These are phyloP conservation scores for Anser brachyrhynchus DNA, from an alignment of 2,113 vertebrate species.

Conservation along the genomic window DNA sequence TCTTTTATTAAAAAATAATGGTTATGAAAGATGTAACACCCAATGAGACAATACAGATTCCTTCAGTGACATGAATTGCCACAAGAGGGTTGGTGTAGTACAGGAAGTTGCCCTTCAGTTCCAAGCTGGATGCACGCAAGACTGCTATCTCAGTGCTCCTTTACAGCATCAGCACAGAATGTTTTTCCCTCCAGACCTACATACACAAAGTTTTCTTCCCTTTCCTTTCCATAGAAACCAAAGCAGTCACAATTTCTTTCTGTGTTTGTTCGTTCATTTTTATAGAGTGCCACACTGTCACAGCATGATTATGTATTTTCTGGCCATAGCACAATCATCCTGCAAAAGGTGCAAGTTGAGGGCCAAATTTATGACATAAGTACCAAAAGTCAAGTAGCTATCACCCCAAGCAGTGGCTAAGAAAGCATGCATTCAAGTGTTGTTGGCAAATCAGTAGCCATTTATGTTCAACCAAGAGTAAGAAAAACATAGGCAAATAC, in stretches of 20 bases:
- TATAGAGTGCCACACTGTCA: neutral
- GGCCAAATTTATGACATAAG: neutral
- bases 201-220: neutral
- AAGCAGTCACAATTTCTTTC: neutral
- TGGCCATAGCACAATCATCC: neutral
- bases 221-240: neutral
- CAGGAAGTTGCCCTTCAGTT: neutral
- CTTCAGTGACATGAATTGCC: fast-evolving
- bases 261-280: neutral
- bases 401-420: neutral
- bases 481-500: neutral
- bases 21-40: neutral
- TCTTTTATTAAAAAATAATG: neutral
- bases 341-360: neutral
- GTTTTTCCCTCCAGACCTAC: neutral
- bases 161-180: neutral
- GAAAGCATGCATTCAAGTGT: neutral
- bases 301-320: neutral
- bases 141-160: neutral
- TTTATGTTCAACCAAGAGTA: neutral
- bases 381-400: neutral
- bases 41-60: neutral
- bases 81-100: neutral
- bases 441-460: neutral
- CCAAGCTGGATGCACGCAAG: neutral